A percentile compares a stretch with the other conserved stretches of the same genome.
Evolutionary conservation across 2,888 invertebrate genomes (phyloP).

Genomic region (Endomychus coccineus): DNA sequence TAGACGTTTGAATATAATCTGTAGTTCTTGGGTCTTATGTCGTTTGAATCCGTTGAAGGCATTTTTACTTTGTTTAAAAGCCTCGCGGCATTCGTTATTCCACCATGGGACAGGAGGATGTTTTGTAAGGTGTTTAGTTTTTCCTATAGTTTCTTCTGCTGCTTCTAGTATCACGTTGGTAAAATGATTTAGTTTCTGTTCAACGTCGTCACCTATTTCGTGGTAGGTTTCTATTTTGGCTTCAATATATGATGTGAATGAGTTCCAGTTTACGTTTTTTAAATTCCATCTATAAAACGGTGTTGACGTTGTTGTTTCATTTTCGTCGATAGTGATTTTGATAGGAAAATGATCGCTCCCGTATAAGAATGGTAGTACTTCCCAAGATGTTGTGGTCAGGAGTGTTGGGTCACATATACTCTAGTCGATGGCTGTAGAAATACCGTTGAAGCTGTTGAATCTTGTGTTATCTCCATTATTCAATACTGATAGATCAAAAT

Average conservation of each 20-base stretch:
- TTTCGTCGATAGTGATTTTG: slow-evolving; percentile 3
- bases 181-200: no score
- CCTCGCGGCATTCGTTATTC: slow-evolving; percentile 16
- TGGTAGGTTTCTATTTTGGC: no score
- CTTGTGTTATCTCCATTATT: slow-evolving; percentile 7
- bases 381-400: slow-evolving; percentile 1
- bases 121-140: background rate
- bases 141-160: slow-evolving; percentile 1
- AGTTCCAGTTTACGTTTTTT: slow-evolving; percentile 9
- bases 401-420: slow-evolving; percentile 3
- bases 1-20: slow-evolving; percentile 15
- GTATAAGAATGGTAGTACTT: slow-evolving; percentile 6
- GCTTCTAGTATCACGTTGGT: no score
- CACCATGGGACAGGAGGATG: slow-evolving; percentile 16
- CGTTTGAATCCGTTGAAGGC: slow-evolving; percentile 16
- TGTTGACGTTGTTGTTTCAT: background rate
- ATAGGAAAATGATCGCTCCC: slow-evolving; percentile 13
- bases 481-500: slow-evolving; percentile 5
- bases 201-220: no score
- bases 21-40: slow-evolving; percentile 13
- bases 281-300: slow-evolving; percentile 10
- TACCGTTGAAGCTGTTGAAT: slow-evolving; percentile 8
- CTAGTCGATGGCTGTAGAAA: slow-evolving; percentile 9
- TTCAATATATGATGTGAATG: slow-evolving; percentile 4
- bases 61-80: slow-evolving; percentile 16